Evolutionary conservation across 2,888 invertebrate species (phyloP).

Genomic region (Lithophane socia): DNA sequence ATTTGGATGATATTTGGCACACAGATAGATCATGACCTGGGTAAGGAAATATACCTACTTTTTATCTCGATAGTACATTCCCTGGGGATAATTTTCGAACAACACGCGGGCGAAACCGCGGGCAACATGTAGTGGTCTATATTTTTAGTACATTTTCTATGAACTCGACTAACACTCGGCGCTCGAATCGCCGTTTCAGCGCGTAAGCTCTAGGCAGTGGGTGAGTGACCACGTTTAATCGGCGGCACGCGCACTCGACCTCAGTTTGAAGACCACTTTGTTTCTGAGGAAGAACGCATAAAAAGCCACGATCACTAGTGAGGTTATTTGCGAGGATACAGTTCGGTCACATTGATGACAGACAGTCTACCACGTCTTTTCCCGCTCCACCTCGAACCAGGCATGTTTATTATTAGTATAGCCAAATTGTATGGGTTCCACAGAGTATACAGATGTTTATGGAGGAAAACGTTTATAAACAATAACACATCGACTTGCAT

Average conservation of each 20-base stretch:
- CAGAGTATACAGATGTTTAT: neutral
- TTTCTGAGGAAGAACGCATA: conserved; percentile 21
- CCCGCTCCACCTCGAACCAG: neutral
- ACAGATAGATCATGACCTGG: neutral
- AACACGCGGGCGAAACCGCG: neutral
- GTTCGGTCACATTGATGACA: neutral
- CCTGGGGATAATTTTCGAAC: neutral
- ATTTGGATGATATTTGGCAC: neutral
- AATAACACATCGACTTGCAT: conserved; percentile 41
- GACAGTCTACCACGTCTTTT: neutral
- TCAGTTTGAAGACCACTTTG: conserved; percentile 15
- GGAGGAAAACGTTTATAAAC: conserved; percentile 47
- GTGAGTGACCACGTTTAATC: conserved; percentile 33
- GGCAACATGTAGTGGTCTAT: neutral
- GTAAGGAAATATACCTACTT: neutral
- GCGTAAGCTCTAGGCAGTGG: conserved; percentile 1
- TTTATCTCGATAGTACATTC: neutral
- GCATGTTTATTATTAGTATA: neutral
- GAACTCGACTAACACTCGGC: neutral
- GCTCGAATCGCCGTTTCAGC: neutral
- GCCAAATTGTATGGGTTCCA: conserved; percentile 13
- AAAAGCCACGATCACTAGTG: neutral
- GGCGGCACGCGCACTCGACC: conserved; percentile 10
- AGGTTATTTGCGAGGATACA: neutral
- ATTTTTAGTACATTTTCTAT: neutral